Percentiles rank a stretch among this genome's conserved stretches.
Conservation (phyloP, 92 coral and sea anemone genomes). For the Porites evermanni region DNA sequence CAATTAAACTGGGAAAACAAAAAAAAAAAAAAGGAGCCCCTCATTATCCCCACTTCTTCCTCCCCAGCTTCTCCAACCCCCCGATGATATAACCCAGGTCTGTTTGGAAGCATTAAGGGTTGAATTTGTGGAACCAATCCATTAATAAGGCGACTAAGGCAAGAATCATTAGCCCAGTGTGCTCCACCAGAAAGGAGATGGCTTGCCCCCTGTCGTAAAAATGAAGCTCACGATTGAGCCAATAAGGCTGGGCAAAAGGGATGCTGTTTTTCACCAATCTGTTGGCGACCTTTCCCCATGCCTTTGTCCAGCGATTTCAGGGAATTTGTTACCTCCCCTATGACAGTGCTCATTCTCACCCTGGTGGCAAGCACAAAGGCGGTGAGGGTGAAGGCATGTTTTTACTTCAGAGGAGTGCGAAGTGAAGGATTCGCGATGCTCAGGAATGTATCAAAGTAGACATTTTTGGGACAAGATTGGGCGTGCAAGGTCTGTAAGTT, state of each 20-base stretch:
- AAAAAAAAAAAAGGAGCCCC: too few species aligned
- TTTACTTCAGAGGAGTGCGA: neutral
- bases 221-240: neutral
- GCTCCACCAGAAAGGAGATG: neutral
- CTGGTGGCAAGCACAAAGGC: neutral
- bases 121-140: neutral
- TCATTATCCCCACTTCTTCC: too few species aligned
- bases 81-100: too few species aligned
- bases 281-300: neutral
- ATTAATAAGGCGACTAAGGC: neutral
- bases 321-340: neutral
- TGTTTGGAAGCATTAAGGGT: too few species aligned
- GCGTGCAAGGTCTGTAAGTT: too few species aligned
- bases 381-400: neutral
- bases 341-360: neutral
- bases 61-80: too few species aligned
- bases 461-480: too few species aligned
- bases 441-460: too few species aligned
- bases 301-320: neutral
- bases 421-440: too few species aligned
- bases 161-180: neutral
- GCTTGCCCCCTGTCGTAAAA: neutral
- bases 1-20: too few species aligned
- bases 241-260: neutral
- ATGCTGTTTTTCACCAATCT: neutral